Evolutionary conservation across 1,140 invertebrate species (phyloP).

Genomic region (Neocloeon triangulifer): DNA sequence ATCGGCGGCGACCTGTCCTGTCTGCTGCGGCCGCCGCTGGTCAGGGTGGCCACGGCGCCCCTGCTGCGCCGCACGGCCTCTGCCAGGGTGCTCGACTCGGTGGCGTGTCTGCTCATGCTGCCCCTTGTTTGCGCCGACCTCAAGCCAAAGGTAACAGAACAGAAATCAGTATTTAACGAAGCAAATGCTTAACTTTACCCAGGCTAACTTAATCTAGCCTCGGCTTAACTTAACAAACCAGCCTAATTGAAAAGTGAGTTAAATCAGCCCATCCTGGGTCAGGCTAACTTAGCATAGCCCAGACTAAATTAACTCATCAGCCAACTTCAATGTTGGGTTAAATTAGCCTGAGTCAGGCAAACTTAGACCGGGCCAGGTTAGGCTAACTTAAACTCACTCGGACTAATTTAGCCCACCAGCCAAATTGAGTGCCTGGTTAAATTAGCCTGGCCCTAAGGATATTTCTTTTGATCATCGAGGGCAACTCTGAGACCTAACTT

Average conservation of each 20-base stretch:
- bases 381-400: too few relatives aligned
- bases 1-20: constrained; percentile 9
- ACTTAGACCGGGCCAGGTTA: too few relatives aligned
- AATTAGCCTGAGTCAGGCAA: too few relatives aligned
- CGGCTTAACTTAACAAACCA: constrained; percentile 14
- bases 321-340: too few relatives aligned
- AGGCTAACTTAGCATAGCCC: constrained; percentile 9
- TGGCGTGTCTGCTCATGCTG: constrained; percentile 12
- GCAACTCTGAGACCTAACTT: too few relatives aligned
- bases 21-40: constrained; percentile 8
- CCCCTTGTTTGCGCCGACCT: constrained; percentile 11
- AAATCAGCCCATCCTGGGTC: constrained; percentile 8
- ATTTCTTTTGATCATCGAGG: too few relatives aligned
- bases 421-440: too few relatives aligned
- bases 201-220: constrained; percentile 15
- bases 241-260: constrained; percentile 9
- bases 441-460: too few relatives aligned
- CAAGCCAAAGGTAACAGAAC: constrained; percentile 7
- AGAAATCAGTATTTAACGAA: constrained; percentile 6
- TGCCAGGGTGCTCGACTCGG: constrained; percentile 13
- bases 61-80: constrained; percentile 13
- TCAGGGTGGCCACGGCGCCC: constrained; percentile 14
- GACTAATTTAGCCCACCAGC: too few relatives aligned
- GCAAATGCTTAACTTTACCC: constrained; percentile 10
- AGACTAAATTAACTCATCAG: too few relatives aligned